Base-by-base conservation (phyloP, 2,888 invertebrate species). In the Pollenia labialis region DNA sequence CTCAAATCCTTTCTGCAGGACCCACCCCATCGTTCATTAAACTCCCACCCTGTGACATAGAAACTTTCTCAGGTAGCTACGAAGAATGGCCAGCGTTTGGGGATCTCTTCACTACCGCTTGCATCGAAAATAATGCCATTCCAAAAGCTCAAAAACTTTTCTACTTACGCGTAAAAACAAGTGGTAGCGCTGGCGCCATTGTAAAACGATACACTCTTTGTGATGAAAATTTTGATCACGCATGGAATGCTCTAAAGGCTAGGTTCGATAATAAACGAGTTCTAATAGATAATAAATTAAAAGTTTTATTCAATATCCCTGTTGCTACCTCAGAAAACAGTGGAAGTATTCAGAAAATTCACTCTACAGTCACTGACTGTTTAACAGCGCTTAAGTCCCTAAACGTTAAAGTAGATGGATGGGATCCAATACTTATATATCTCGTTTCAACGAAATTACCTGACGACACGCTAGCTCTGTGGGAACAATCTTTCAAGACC, bases 41-140 rank as follows among this genome's bases (percentile, higher is more conserved):
- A 18, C 18, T 18, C 18, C 18, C 18, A 18, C 18, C 18, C 18
- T 18, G 18, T 18, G 18, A 18, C 18, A 18, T 18, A 18, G 18
- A 18, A 18, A 2, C 18, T 1, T 52, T 42, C 64, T 52, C 64
- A 64, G 52, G 75, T 12, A 50, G 64, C 18, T 76, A 64, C 16
- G 75, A 64, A 64, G 54, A 76, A 64, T 64, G 54, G 75, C 75
- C 75, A 7, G 62, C 75, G 9, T 66, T 77, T 48, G 66, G 46
- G 9, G 66, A 46, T 44, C 42, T 66, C 18, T 77, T 77, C 16
- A 77, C 66, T 8, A 66, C 66, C 11, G 66, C 52, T 7, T 66
- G 54, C 32, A 56, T 77, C 14, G 12, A 46, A 18, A 66, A 66
- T 18, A 18, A 46, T 11, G 12, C 46, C 2, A 66, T 66, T 18